phyloP scores from a whole-genome alignment of 1,140 invertebrate species.

The Lanistes nyassanus region DNA sequence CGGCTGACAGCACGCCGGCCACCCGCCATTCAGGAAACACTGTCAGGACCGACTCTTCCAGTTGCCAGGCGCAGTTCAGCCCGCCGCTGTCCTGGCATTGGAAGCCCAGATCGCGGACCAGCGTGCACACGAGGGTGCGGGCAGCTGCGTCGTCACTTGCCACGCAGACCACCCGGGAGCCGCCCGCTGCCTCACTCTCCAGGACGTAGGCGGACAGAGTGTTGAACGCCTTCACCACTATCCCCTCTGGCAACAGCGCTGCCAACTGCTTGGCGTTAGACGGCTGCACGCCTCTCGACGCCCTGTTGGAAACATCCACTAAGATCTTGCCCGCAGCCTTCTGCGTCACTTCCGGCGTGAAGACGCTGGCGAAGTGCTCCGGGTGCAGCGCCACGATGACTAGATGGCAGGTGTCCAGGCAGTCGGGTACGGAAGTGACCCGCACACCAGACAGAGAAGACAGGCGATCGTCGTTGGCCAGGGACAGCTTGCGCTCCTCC shows the following conservation, averaged over 20 bases:
- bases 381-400: constrained; percentile 49
- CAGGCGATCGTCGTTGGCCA: constrained; percentile 10
- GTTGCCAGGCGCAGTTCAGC: constrained; percentile 38
- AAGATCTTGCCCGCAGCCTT: constrained; percentile 43
- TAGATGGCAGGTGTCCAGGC: constrained; percentile 36
- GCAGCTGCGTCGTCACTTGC: constrained; percentile 46
- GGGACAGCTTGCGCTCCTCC: constrained; percentile 32
- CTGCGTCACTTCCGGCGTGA: constrained; percentile 27
- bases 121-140: constrained; percentile 36
- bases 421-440: constrained; percentile 42
- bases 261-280: constrained; percentile 52
- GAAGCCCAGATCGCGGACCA: constrained; percentile 54
- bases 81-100: constrained; percentile 42
- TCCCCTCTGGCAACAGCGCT: constrained; percentile 32
- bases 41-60: constrained; percentile 41
- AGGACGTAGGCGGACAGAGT: constrained; percentile 55
- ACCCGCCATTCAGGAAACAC: constrained; percentile 49
- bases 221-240: constrained; percentile 59
- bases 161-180: constrained; percentile 42
- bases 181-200: constrained; percentile 39
- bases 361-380: constrained; percentile 40
- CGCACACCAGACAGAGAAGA: constrained; percentile 35
- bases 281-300: constrained; percentile 15
- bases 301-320: constrained; percentile 54
- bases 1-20: constrained; percentile 38